These are phyloP conservation scores for Eucriotettix oculatus DNA, from an alignment of 2,888 invertebrate species.

Conservation along the genomic window DNA sequence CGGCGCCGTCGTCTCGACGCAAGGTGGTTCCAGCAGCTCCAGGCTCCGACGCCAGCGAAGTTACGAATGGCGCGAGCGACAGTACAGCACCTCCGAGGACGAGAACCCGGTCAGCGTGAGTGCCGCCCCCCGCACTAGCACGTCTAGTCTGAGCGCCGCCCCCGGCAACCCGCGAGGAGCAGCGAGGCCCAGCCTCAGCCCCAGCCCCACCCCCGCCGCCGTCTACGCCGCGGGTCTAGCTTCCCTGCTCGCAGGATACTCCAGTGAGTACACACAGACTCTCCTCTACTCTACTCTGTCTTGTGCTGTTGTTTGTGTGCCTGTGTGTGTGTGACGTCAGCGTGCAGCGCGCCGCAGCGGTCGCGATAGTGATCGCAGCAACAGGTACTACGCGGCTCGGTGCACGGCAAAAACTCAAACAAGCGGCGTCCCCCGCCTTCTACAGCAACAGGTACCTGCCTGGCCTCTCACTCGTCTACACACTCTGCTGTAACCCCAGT, in stretches of 20 bases:
- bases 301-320: no score
- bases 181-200: background rate
- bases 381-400: background rate
- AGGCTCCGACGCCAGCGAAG: conserved; percentile 12
- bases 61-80: conserved; percentile 14
- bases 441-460: no score
- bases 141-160: background rate
- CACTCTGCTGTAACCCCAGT: no score
- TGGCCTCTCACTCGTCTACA: no score
- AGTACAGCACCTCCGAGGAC: conserved; percentile 14
- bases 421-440: background rate
- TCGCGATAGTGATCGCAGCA: background rate
- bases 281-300: no score
- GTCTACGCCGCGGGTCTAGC: conserved; percentile 13
- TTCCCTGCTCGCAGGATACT: conserved; percentile 14
- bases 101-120: conserved; percentile 7
- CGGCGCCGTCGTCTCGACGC: background rate
- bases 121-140: background rate
- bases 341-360: background rate
- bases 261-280: conserved; percentile 8
- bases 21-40: background rate
- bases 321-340: background rate
- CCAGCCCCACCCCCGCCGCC: conserved; percentile 12
- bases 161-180: conserved; percentile 1
- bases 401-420: no score